phyloP scores from a whole-genome alignment of 2,888 invertebrate genomes.

The Orthonevra nobilis region DNA sequence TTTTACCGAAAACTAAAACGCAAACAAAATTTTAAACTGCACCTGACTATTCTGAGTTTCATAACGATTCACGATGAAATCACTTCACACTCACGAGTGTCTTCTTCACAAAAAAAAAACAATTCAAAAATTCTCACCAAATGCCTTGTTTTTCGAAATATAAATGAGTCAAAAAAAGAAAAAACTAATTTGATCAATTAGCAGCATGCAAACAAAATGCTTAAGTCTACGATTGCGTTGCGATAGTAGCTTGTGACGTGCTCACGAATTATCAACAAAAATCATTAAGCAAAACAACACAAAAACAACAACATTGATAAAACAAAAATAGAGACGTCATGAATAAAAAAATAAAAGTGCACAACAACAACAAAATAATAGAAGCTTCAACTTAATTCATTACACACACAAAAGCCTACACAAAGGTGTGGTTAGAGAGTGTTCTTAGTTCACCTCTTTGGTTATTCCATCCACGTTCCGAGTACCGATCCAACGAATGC shows the following conservation, averaged over 20 bases:
- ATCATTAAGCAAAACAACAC: not conserved
- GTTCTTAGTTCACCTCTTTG: conserved; percentile 55
- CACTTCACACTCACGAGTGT: no score
- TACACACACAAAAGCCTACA: conserved; percentile 39
- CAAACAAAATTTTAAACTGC: no score
- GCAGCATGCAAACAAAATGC: conserved; percentile 22
- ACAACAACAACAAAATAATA: conserved; percentile 26
- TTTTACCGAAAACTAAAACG: no score
- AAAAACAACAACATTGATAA: conserved; percentile 1
- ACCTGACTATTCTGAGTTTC: no score
- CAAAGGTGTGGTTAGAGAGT: conserved; percentile 50
- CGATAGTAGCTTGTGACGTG: conserved; percentile 33
- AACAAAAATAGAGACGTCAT: not conserved
- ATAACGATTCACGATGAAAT: no score
- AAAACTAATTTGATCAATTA: conserved; percentile 1
- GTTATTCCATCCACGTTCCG: conserved; percentile 75
- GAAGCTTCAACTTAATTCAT: conserved; percentile 23
- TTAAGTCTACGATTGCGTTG: conserved; percentile 23
- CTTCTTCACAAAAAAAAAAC: no score
- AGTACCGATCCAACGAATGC: conserved; percentile 79
- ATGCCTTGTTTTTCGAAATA: not conserved
- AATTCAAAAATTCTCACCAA: no score
- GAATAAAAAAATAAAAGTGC: conserved; percentile 6
- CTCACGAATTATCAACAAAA: conserved; percentile 1
- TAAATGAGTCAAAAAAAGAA: not conserved